Evolutionary conservation across 2,113 vertebrate species (phyloP), one percentile per base, ranked within the genome.

Genomic region (Myrmecobius fasciatus): DNA sequence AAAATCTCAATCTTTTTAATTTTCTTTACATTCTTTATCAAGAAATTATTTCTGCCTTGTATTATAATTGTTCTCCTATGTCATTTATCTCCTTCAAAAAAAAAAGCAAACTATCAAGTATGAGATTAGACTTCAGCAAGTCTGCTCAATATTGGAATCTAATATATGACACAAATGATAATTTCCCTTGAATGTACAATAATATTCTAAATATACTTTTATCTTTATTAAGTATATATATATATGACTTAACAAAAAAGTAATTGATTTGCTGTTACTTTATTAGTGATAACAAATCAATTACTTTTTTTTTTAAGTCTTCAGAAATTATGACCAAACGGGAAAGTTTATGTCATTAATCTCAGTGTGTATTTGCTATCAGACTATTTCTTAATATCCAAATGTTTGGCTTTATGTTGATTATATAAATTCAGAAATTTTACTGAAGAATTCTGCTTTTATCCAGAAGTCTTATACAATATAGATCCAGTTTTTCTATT

Each of bases 281-380:
- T 10, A 92, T 31, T 24, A 24, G 67, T 26, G 20, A 52, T 46
- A 52, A 31, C 25, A 47, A 92, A 22, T 47, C 43, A 43, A 46
- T 92, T 91, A 28, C 46, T 94, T 95, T 96, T 31, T 54, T 91
- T 93, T 54, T 46, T 31, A 49, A n/a, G 6, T 52, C 48, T 94
- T 95, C 8, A 48, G 25, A 91, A 92, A 48, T 60, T 51, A 47
- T 92, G 12, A 28, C 22, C n/a, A 51, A 46, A 20, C 28, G 52
- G 48, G 8, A 47, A 83, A 43, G 20, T 22, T 17, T 43, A n/a
- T 22, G 36, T 8, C n/a, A 43, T 83, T 83, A 83, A 43, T 43
- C n/a, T 43, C n/a, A 43, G 20, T 8, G 7, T 43, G n/a, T 8
- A 20, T 8, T 83, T 83, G 6, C 26, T 28, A 3, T 56, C 26